A percentile compares a stretch with the other conserved stretches of the same genome.
Evolutionary conservation across 2,797 vertebrate species (phyloP).

Genomic region (Streptopelia turtur): DNA sequence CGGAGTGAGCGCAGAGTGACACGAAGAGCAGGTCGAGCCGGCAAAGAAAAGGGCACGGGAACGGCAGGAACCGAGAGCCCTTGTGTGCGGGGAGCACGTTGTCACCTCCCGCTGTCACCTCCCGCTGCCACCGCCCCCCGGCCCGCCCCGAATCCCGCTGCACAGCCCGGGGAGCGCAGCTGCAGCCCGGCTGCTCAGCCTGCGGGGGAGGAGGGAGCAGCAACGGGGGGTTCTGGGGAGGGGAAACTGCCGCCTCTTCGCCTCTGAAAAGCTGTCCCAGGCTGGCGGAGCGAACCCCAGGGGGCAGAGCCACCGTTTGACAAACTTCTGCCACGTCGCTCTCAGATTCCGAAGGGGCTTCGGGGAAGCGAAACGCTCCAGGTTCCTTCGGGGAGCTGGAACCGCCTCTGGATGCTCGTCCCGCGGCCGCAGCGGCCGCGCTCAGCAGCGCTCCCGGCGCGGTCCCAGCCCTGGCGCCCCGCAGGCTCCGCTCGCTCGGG

Average conservation of each 20-base stretch:
- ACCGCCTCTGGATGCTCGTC: background rate
- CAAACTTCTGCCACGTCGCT: conserved; percentile 33
- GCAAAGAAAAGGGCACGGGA: background rate
- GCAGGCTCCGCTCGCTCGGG: background rate
- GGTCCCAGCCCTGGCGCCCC: background rate
- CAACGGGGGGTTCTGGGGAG: accelerated
- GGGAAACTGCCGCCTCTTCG: background rate
- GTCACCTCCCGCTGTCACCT: background rate
- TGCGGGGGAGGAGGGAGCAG: background rate
- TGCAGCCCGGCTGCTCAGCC: background rate
- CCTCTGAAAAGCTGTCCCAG: background rate
- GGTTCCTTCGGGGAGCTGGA: background rate
- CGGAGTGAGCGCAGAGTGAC: background rate
- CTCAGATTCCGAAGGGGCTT: background rate
- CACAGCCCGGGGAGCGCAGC: background rate
- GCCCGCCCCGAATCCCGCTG: background rate
- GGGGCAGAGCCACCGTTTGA: background rate
- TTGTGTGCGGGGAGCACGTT: background rate
- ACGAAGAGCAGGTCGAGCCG: background rate
- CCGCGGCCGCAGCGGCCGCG: background rate
- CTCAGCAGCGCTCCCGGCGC: too few species aligned
- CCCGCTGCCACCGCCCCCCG: background rate
- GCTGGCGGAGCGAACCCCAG: background rate
- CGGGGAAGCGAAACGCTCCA: background rate
- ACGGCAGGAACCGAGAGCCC: background rate